Evolutionary conservation across 2,797 vertebrate genomes (phyloP).

Genomic region (Limnodromus scolopaceus): DNA sequence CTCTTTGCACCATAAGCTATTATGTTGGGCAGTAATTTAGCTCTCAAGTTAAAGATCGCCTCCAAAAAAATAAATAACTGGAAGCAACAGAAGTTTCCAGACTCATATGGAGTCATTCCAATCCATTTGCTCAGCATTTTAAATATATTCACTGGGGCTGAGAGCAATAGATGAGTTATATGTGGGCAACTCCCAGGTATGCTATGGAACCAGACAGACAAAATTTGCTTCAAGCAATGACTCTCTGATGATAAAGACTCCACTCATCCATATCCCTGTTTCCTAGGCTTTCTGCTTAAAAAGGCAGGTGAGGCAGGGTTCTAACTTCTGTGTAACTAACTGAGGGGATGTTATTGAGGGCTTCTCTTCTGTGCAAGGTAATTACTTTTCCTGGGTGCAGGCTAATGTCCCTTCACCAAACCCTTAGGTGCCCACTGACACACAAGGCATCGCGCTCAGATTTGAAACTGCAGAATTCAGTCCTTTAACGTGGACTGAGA

Average conservation of each 20-base stretch:
- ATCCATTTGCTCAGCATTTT: background rate
- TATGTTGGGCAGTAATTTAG: background rate
- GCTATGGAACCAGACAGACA: rapidly evolving
- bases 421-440: background rate
- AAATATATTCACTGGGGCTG: background rate
- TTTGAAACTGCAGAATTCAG: background rate
- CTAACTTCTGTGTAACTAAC: background rate
- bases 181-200: background rate
- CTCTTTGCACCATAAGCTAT: background rate
- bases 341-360: background rate
- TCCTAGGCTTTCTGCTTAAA: background rate
- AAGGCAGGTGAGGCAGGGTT: background rate
- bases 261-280: rapidly evolving
- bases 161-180: background rate
- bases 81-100: background rate
- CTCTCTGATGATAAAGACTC: background rate
- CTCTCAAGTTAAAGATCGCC: rapidly evolving
- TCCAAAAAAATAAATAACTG: background rate
- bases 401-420: background rate
- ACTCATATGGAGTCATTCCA: background rate
- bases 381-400: background rate
- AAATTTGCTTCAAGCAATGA: background rate
- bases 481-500: background rate
- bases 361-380: background rate
- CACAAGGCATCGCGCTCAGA: rapidly evolving